A percentile compares a stretch with the other conserved stretches of the same genome.
Evolutionary conservation across 2,113 vertebrate species (phyloP).

Genomic region (Scytalopus superciliaris): DNA sequence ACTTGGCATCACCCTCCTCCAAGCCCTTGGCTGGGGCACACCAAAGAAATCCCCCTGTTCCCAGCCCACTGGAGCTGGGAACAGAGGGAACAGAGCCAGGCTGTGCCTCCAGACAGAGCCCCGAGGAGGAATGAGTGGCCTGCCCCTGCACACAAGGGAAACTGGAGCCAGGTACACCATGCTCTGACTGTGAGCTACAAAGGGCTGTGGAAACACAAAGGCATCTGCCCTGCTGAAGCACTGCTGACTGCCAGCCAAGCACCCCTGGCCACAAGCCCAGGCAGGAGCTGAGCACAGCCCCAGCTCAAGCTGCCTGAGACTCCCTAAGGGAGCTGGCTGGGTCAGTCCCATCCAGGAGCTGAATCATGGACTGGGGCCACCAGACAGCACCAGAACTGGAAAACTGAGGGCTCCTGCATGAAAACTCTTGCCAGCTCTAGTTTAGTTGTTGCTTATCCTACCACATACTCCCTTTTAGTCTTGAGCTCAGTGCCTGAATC

Average conservation of each 20-base stretch:
- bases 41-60: background rate
- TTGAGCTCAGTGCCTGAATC: background rate
- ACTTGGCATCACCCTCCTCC: background rate
- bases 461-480: background rate
- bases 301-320: background rate
- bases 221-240: background rate
- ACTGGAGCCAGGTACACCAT: background rate
- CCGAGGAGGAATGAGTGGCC: rapidly evolving
- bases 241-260: background rate
- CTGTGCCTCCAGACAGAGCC: background rate
- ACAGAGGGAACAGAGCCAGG: background rate
- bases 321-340: background rate
- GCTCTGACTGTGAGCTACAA: background rate
- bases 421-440: background rate
- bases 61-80: background rate
- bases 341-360: background rate
- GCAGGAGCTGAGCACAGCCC: background rate
- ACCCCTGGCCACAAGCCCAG: background rate
- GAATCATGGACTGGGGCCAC: background rate
- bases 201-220: background rate
- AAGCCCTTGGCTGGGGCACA: background rate
- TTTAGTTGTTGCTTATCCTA: background rate
- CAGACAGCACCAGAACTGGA: background rate
- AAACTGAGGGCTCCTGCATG: background rate
- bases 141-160: background rate